Conservation (phyloP, 1,140 invertebrate genomes). For the Callitettix versicolor region DNA sequence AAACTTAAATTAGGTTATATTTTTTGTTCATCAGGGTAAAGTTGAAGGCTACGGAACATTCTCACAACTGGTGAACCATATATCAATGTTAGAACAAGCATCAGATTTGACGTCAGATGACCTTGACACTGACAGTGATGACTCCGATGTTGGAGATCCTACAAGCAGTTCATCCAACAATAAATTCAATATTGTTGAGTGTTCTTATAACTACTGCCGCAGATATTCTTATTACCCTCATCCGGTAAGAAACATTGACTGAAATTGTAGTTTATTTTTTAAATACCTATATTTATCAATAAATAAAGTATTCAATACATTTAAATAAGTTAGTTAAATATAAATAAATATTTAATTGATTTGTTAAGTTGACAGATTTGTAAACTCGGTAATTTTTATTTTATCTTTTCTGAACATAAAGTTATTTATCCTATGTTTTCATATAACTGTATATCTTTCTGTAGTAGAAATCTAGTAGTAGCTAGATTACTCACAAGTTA, state of each 20-base stretch:
- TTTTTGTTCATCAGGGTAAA: constrained; percentile 2
- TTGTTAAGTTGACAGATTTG: no score
- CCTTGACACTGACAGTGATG: constrained; percentile 7
- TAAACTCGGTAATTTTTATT: no score
- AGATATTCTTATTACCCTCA: constrained; percentile 10
- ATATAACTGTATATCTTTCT: no score
- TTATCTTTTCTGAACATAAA: no score
- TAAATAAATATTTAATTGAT: neutral
- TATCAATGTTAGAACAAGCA: constrained; percentile 1
- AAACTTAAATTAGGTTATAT: no score
- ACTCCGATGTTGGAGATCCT: constrained; percentile 4
- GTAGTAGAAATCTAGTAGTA: no score
- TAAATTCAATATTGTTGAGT: constrained; percentile 5
- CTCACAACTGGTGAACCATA: neutral
- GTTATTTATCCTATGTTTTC: no score
- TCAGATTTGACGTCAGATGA: constrained; percentile 7
- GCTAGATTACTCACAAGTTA: no score
- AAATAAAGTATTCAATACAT: no score
- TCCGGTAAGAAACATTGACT: neutral
- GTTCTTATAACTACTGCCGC: constrained; percentile 7
- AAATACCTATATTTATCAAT: neutral
- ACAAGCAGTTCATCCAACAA: constrained; percentile 3
- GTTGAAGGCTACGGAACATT: constrained; percentile 5
- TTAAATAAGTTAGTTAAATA: neutral
- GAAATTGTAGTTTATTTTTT: neutral